These are phyloP conservation scores for Ramphastos sulfuratus DNA, from an alignment of 2,113 vertebrate genomes.

Conservation along the genomic window DNA sequence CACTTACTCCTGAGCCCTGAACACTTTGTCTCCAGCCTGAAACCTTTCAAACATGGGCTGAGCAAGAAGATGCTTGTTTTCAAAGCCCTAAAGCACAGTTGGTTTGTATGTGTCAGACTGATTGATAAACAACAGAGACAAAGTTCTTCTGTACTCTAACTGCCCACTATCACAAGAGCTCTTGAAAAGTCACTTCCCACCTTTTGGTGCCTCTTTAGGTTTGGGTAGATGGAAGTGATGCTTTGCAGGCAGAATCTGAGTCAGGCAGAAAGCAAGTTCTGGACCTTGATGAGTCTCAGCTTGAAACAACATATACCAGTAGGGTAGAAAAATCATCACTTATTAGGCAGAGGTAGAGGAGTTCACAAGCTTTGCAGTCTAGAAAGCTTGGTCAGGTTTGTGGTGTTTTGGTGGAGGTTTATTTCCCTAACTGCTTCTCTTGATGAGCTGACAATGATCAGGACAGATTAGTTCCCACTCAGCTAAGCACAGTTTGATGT, in stretches of 20 bases:
- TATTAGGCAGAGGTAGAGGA: background rate
- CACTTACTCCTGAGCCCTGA: slow-evolving; percentile 34
- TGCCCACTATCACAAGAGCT: background rate
- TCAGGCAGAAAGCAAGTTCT: background rate
- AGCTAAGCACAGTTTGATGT: background rate
- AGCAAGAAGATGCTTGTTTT: background rate
- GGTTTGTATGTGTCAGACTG: background rate
- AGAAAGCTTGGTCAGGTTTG: background rate
- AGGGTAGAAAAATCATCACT: background rate
- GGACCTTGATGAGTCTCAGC: background rate
- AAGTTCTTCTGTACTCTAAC: background rate
- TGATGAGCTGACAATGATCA: background rate
- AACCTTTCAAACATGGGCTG: slow-evolving; percentile 5
- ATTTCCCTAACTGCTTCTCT: background rate
- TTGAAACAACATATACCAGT: background rate
- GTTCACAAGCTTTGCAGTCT: background rate
- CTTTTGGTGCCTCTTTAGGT: background rate
- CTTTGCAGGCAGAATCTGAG: background rate
- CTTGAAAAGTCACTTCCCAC: background rate
- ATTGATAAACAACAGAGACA: background rate
- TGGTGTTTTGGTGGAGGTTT: background rate
- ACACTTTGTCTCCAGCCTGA: slow-evolving; percentile 24
- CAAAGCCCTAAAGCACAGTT: background rate
- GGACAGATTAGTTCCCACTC: background rate
- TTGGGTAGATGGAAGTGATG: background rate